Percentiles rank a stretch among this genome's conserved stretches.
These are phyloP conservation scores for Cryptoprocta ferox DNA, from an alignment of 2,797 vertebrate species.

Conservation along the genomic window DNA sequence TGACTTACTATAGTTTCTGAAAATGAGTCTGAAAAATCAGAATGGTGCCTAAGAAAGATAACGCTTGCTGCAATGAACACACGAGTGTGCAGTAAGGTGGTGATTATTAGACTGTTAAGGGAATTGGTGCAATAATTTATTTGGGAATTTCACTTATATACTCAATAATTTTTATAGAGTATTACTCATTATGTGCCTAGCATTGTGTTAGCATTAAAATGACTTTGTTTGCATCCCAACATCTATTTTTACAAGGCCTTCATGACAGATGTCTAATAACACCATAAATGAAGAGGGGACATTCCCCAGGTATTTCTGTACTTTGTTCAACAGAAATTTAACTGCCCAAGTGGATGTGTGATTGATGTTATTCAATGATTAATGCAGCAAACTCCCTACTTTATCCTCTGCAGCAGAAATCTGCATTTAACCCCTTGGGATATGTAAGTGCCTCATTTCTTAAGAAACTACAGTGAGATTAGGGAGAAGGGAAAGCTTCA, in stretches of 20 bases:
- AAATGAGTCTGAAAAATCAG: constrained; percentile 44
- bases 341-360: constrained; percentile 74
- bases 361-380: constrained; percentile 79
- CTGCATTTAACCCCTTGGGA: constrained; percentile 77
- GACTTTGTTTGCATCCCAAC: constrained; percentile 60
- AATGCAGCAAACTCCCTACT: constrained; percentile 76
- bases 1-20: background rate
- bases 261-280: constrained; percentile 58
- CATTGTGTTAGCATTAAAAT: background rate
- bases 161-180: background rate
- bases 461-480: constrained; percentile 78
- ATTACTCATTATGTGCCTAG: constrained; percentile 22
- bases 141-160: constrained; percentile 41
- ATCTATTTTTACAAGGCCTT: constrained; percentile 70
- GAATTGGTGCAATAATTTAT: background rate
- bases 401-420: constrained; percentile 76
- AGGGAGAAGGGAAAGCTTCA: constrained; percentile 71
- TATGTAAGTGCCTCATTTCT: constrained; percentile 78
- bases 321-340: constrained; percentile 76
- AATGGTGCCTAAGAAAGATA: constrained; percentile 12
- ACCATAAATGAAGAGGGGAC: constrained; percentile 68
- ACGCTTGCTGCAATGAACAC: background rate
- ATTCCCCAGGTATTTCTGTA: constrained; percentile 62
- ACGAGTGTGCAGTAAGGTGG: background rate
- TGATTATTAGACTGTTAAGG: background rate